These are phyloP conservation scores for Grantiella picta DNA, from an alignment of 2,113 vertebrate genomes.

Conservation along the genomic window DNA sequence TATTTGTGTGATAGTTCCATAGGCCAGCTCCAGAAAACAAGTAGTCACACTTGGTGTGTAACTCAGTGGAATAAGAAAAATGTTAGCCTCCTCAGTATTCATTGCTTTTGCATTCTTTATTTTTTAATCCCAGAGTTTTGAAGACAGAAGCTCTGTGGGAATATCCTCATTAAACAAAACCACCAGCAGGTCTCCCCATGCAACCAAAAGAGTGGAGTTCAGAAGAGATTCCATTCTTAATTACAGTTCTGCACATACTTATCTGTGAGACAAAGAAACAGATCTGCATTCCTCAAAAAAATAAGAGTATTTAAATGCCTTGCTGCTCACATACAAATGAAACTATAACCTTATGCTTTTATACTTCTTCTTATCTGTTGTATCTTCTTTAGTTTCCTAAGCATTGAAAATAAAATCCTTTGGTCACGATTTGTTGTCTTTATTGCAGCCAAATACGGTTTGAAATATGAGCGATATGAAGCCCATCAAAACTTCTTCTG, in stretches of 20 bases:
- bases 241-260: not conserved
- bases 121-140: not conserved
- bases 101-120: not conserved
- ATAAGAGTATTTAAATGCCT: not conserved
- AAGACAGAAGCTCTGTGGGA: not conserved
- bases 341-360: not conserved
- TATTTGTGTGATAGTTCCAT: not conserved
- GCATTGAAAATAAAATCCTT: not conserved
- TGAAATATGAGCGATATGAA: constrained; percentile 19
- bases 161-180: not conserved
- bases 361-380: not conserved
- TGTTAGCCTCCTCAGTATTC: not conserved
- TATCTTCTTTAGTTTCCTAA: not conserved
- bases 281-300: not conserved
- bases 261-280: not conserved
- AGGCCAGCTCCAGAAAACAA: not conserved
- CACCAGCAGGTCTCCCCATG: not conserved
- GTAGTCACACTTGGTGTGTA: not conserved
- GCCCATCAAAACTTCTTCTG: not conserved
- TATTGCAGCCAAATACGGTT: not conserved
- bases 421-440: not conserved
- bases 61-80: not conserved
- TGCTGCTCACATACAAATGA: not conserved
- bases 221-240: not conserved
- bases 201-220: not conserved